Percentiles rank a stretch among this genome's conserved stretches.
These are phyloP conservation scores for Salvelinus sp. DNA, from an alignment of 2,113 vertebrate genomes.

Conservation along the genomic window DNA sequence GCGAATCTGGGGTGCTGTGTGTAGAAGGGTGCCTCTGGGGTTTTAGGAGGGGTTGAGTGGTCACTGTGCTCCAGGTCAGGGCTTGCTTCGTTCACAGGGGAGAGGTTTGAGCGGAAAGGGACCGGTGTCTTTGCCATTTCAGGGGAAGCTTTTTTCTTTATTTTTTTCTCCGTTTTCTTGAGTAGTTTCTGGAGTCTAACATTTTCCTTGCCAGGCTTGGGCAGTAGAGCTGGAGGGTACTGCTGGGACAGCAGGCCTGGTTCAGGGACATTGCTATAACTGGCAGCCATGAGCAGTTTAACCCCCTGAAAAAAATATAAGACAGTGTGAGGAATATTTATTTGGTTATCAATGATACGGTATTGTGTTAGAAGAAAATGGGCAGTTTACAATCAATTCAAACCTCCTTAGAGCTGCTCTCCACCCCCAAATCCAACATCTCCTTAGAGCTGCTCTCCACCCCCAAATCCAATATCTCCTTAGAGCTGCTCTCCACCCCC, in stretches of 20 bases:
- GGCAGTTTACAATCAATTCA: background rate
- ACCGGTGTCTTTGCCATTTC: constrained; percentile 52
- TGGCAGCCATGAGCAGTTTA: constrained; percentile 78
- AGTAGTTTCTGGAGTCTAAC: constrained; percentile 83
- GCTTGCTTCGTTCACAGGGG: constrained; percentile 90
- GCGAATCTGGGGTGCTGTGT: constrained; percentile 54
- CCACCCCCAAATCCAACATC: no score
- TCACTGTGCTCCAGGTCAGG: constrained; percentile 81
- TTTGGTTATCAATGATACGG: background rate
- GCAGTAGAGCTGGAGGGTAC: constrained; percentile 82
- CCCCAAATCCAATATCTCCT: no score
- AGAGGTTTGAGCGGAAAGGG: constrained; percentile 84
- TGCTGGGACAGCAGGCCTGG: constrained; percentile 66
- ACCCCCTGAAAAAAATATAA: constrained; percentile 67
- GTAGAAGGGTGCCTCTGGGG: constrained; percentile 44
- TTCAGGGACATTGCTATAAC: constrained; percentile 55
- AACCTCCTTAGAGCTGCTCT: background rate
- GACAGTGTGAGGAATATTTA: constrained; percentile 12
- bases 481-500: no score
- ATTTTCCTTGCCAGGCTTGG: constrained; percentile 91
- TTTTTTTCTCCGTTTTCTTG: constrained; percentile 80
- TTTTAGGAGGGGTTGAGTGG: constrained; percentile 57
- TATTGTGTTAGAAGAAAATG: background rate
- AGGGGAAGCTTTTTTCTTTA: constrained; percentile 74
- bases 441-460: no score